phyloP scores from a whole-genome alignment of 1,140 invertebrate species.

The Megalonaias nervosa region DNA sequence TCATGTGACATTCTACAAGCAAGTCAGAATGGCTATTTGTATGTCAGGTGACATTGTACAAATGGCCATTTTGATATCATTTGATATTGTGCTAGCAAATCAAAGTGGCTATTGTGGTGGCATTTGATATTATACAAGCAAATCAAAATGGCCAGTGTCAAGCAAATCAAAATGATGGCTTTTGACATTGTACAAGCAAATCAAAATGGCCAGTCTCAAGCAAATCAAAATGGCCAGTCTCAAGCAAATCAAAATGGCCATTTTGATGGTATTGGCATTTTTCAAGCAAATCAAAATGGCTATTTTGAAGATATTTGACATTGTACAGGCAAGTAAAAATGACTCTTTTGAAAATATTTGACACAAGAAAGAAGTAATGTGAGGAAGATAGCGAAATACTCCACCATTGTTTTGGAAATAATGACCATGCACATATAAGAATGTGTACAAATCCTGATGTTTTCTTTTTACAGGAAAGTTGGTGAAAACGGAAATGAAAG shows the following conservation, averaged over 20 bases:
- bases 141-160: neutral
- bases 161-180: neutral
- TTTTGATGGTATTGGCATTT: neutral
- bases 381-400: neutral
- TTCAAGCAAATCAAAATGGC: neutral
- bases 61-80: too few species aligned
- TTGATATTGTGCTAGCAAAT: neutral
- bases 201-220: too few species aligned
- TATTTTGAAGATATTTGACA: neutral
- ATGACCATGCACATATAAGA: neutral
- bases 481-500: constrained; percentile 73
- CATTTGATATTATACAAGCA: neutral
- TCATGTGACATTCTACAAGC: too few species aligned
- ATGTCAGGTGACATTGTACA: too few species aligned
- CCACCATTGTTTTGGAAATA: neutral
- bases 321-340: neutral
- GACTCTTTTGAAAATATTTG: neutral
- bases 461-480: constrained; percentile 58
- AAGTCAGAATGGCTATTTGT: too few species aligned
- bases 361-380: neutral
- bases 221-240: neutral
- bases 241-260: neutral
- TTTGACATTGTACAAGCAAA: neutral
- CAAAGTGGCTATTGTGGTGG: neutral
- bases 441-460: neutral